Conservation (phyloP, 2,888 invertebrate genomes). For the Malthinus seriepunctatus region DNA sequence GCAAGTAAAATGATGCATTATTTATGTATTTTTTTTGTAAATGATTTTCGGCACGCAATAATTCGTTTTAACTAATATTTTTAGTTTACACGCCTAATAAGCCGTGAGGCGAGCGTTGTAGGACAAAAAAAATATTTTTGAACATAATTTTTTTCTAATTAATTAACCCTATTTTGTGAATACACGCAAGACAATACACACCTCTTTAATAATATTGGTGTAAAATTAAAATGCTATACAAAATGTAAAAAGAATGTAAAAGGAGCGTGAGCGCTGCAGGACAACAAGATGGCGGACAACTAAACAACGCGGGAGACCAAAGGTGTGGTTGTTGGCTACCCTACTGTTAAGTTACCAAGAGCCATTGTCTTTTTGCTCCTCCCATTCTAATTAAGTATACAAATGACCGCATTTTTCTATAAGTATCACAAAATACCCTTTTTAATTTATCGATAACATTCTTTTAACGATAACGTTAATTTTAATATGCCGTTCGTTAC, state of each 20-base stretch:
- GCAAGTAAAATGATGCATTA: no score
- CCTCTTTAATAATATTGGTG: slow-evolving; percentile 14
- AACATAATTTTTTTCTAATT: not conserved
- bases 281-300: slow-evolving; percentile 41
- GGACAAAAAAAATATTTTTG: no score
- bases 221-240: slow-evolving; percentile 28
- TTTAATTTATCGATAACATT: slow-evolving; percentile 7
- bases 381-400: slow-evolving; percentile 39
- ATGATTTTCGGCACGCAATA: no score
- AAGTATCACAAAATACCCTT: slow-evolving; percentile 4
- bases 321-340: slow-evolving; percentile 41
- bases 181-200: slow-evolving; percentile 17
- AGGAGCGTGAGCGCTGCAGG: slow-evolving; percentile 33
- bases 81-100: no score
- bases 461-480: no score
- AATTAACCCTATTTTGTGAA: slow-evolving; percentile 8
- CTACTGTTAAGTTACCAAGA: slow-evolving; percentile 40
- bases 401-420: slow-evolving; percentile 24
- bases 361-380: slow-evolving; percentile 43
- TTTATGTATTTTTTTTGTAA: no score
- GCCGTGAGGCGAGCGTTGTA: no score
- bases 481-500: no score
- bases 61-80: no score
- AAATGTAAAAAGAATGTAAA: slow-evolving; percentile 34
- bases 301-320: slow-evolving; percentile 38